Conservation (phyloP, 2,113 vertebrate species). For the Apodemus speciosus region DNA sequence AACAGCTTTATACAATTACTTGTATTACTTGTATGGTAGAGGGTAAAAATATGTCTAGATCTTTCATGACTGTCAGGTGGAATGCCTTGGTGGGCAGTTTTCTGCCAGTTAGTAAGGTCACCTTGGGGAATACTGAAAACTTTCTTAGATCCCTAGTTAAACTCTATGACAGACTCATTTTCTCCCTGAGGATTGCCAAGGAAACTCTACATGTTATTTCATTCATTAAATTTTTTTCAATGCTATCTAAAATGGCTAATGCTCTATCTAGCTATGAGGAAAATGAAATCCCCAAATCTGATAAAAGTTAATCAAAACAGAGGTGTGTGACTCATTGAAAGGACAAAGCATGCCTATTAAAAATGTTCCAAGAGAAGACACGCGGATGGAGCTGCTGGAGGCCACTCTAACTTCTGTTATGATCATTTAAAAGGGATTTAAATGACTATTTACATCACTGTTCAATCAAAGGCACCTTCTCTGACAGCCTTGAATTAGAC, state of each 20-base stretch:
- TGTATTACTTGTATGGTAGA: background rate
- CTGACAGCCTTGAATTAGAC: slow-evolving; percentile 29
- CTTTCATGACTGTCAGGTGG: background rate
- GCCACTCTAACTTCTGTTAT: slow-evolving; percentile 65
- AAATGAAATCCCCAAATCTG: slow-evolving; percentile 66
- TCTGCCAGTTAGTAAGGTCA: slow-evolving; percentile 1
- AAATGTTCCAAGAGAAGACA: slow-evolving; percentile 67
- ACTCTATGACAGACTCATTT: slow-evolving; percentile 29
- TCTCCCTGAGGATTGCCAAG: slow-evolving; percentile 43
- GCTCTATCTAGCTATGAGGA: slow-evolving; percentile 64
- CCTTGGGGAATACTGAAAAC: slow-evolving; percentile 61
- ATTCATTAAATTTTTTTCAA: slow-evolving; percentile 71
- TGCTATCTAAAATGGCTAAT: slow-evolving; percentile 58
- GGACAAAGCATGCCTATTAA: slow-evolving; percentile 73
- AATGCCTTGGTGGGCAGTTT: background rate
- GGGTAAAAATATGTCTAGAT: background rate
- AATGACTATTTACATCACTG: slow-evolving; percentile 74
- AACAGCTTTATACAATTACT: background rate
- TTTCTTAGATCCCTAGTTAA: slow-evolving; percentile 52
- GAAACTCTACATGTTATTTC: slow-evolving; percentile 58
- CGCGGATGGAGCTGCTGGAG: slow-evolving; percentile 61
- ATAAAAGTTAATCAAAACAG: slow-evolving; percentile 77
- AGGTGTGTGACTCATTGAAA: slow-evolving; percentile 66
- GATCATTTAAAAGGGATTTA: slow-evolving; percentile 71
- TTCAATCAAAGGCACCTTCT: slow-evolving; percentile 66